Conservation (phyloP, 2,888 invertebrate genomes). For the Vesta saturnalis region DNA sequence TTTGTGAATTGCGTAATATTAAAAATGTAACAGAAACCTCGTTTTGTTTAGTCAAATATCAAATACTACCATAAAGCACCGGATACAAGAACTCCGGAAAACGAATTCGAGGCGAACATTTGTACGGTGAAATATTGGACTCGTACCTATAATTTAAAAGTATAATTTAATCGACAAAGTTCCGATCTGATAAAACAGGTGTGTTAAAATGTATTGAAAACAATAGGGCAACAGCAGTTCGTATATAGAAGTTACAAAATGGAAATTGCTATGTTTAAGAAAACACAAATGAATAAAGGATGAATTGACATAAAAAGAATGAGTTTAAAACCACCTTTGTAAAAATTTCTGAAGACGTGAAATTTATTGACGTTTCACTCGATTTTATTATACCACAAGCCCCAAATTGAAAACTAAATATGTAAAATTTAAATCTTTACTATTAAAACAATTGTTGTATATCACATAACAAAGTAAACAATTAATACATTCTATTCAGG, state of each 20-base stretch:
- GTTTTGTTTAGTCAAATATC: slow-evolving; percentile 26
- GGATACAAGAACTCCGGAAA: slow-evolving; percentile 31
- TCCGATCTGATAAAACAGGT: slow-evolving; percentile 43
- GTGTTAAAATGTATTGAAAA: slow-evolving; percentile 44
- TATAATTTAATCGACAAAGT: slow-evolving; percentile 48
- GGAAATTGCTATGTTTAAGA: slow-evolving; percentile 26
- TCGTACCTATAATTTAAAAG: slow-evolving; percentile 44
- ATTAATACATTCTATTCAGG: too few species aligned
- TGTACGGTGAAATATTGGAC: slow-evolving; percentile 35
- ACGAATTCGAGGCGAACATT: slow-evolving; percentile 36
- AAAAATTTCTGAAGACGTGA: slow-evolving; percentile 22
- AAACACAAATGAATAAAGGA: slow-evolving; percentile 32
- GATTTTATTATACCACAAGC: too few species aligned
- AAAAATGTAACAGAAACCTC: slow-evolving; percentile 31
- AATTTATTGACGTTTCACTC: too few species aligned
- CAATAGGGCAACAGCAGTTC: slow-evolving; percentile 19
- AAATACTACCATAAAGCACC: slow-evolving; percentile 19
- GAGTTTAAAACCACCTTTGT: slow-evolving; percentile 9
- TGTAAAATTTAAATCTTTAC: too few species aligned
- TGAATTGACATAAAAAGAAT: slow-evolving; percentile 29
- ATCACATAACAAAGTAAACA: too few species aligned
- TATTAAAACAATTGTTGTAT: too few species aligned
- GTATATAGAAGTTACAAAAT: slow-evolving; percentile 15
- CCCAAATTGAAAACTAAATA: too few species aligned
- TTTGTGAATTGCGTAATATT: slow-evolving; percentile 31